Base-by-base conservation (phyloP, 2,888 invertebrate species). In the Macrosiphum euphorbiae region DNA sequence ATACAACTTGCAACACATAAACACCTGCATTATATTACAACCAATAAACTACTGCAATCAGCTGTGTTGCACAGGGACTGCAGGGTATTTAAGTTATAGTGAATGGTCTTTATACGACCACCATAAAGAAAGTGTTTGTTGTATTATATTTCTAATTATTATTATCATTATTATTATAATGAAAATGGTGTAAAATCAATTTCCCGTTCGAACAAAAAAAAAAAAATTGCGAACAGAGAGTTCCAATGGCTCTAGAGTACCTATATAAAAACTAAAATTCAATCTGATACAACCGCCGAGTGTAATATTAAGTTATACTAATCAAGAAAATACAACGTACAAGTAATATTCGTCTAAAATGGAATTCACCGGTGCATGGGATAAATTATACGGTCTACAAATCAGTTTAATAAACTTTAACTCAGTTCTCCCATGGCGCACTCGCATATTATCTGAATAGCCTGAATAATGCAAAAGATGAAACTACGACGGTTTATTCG, bases 341-440 rank as follows among this genome's bases (percentile, higher is more conserved):
- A 44, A 89, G 89, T 26, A 58, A 28, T 58, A 44, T 28, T 58
- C 44, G 89, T 44, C 55, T 58, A 58, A 89, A 89, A 89, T 89
- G 35, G 16, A 28, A 89, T 58, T 58, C 41, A 44, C 58, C 28
- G 58, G 13, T 44, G 20, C 58, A 89, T 44, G 44, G 58, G 41
- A 89, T 89, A 89, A 89, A 58, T 89, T 58, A 58, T 89, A 58
- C 44, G 41, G 28, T 88, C 58, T 26, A 88, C 41, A 88, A 41
- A 58, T 89, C 89, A 58, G 89, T 89, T 89, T 41, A 89, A 89
- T 89, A 58, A 89, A 89, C 88, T 88, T 88, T n/a, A 88, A 88
- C 55, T 88, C 55, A 41, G 55, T 41, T 88, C 88, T 88, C 88
- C 26, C 55, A 41, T 24, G 88, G 26, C n/a, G 28, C 55, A 58